Percentiles rank a stretch among this genome's conserved stretches.
These are phyloP conservation scores for Emydura subglobosa DNA, from an alignment of 2,113 vertebrate genomes.

Conservation along the genomic window DNA sequence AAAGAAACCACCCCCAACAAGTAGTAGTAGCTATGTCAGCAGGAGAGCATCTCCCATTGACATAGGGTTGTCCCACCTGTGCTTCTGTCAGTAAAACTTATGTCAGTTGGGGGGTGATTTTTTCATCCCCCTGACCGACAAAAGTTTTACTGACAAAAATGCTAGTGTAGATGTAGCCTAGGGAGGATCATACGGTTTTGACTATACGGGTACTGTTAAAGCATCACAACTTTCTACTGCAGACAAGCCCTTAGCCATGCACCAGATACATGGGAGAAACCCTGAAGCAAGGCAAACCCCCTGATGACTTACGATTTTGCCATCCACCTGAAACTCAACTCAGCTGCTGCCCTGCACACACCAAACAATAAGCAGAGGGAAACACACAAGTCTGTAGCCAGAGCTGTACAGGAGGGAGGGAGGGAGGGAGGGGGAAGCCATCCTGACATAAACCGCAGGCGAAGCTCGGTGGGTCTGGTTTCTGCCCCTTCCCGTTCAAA, in stretches of 20 bases:
- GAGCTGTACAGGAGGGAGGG: neutral
- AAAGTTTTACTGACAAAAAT: too few species aligned
- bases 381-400: neutral
- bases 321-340: neutral
- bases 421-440: neutral
- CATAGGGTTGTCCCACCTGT: too few species aligned
- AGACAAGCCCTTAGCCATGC: neutral
- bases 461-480: too few species aligned
- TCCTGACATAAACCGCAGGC: neutral
- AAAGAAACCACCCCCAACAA: too few species aligned
- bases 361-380: neutral
- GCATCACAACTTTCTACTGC: neutral
- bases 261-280: neutral
- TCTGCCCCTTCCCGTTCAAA: neutral
- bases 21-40: too few species aligned
- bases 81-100: too few species aligned
- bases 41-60: too few species aligned
- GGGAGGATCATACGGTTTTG: neutral
- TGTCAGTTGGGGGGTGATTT: too few species aligned
- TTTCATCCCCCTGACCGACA: too few species aligned
- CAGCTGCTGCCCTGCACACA: neutral
- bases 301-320: neutral
- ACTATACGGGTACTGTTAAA: neutral
- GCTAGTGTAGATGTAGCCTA: neutral
- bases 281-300: neutral